These are phyloP conservation scores for Lymantria dispar DNA, from an alignment of 2,888 invertebrate species.

Conservation along the genomic window DNA sequence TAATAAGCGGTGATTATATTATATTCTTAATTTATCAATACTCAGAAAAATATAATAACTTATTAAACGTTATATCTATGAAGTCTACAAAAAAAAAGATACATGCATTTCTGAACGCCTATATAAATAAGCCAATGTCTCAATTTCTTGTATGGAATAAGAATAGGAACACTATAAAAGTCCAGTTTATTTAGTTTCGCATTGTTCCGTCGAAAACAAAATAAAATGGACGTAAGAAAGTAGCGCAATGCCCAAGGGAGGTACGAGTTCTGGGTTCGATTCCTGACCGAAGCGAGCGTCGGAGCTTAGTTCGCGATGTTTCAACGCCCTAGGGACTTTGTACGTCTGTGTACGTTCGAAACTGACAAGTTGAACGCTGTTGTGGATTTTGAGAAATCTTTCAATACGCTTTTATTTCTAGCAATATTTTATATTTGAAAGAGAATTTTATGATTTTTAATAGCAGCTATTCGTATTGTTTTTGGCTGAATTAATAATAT, in stretches of 20 bases:
- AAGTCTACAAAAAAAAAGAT: no score
- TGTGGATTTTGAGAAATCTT: conserved; percentile 20
- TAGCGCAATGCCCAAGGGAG: conserved; percentile 34
- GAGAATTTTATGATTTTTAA: neutral
- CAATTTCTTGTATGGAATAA: neutral
- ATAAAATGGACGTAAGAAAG: conserved; percentile 29
- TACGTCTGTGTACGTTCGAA: conserved; percentile 21
- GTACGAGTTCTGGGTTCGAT: conserved; percentile 37
- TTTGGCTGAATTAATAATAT: no score
- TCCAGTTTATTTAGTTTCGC: conserved; percentile 24
- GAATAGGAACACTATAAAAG: neutral
- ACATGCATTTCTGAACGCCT: no score
- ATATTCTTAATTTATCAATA: no score
- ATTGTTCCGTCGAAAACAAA: conserved; percentile 28
- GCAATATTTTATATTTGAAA: conserved; percentile 1
- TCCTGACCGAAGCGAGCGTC: conserved; percentile 37
- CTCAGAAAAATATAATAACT: no score
- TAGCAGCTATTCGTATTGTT: no score
- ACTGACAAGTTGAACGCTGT: conserved; percentile 23
- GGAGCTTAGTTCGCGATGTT: conserved; percentile 36
- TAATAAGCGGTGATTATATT: no score
- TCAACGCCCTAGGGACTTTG: conserved; percentile 24
- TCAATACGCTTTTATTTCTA: conserved; percentile 5
- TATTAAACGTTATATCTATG: no score
- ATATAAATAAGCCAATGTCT: neutral